A percentile compares a stretch with the other conserved stretches of the same genome.
Conservation (phyloP, 2,888 invertebrate species). For the Cantharis nigra region DNA sequence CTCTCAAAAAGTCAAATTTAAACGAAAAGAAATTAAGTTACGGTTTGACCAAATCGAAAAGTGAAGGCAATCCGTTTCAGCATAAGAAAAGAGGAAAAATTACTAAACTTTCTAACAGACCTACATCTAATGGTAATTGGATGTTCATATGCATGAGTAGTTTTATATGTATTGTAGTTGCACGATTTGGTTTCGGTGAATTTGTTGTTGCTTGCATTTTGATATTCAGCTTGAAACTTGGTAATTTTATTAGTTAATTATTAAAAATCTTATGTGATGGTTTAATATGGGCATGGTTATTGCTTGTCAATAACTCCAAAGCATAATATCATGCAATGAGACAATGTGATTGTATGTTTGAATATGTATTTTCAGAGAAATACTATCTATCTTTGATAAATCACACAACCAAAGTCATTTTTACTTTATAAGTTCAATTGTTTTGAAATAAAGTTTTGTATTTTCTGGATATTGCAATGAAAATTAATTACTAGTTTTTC, state of each 20-base stretch:
- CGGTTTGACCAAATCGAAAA: conserved; percentile 51
- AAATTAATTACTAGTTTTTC: no score
- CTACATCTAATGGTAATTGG: conserved; percentile 46
- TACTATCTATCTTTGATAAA: no score
- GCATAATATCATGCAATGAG: no score
- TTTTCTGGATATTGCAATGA: no score
- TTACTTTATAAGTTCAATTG: no score
- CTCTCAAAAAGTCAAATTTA: conserved; percentile 11
- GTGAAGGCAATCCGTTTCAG: conserved; percentile 54
- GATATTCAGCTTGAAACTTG: background rate
- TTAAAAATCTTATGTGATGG: no score
- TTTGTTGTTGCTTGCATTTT: background rate
- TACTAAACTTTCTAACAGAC: conserved; percentile 48
- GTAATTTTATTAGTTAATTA: no score
- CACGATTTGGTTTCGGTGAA: background rate
- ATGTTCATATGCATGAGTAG: conserved; percentile 18
- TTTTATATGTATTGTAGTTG: background rate
- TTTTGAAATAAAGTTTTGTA: no score
- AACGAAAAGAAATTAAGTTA: conserved; percentile 33
- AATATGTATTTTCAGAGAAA: no score
- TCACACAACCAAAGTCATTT: no score
- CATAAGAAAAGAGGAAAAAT: conserved; percentile 51
- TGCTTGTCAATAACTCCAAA: no score
- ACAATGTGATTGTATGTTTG: no score
- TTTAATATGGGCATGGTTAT: background rate